phyloP scores from a whole-genome alignment of 2,888 invertebrate species.

The Lasioglossum leucozonium region DNA sequence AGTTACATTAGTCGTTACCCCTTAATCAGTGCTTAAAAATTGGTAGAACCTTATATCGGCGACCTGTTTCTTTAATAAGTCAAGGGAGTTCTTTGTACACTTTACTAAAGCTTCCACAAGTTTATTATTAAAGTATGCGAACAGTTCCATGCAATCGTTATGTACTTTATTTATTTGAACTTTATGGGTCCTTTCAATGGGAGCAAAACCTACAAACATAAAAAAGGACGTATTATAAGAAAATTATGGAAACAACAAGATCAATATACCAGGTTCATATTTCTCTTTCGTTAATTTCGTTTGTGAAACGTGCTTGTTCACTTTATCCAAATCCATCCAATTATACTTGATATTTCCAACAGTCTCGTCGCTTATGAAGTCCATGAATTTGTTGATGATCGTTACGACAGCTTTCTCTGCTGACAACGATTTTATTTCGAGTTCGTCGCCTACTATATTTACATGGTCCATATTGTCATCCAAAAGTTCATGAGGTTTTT shows the following conservation, averaged over 20 bases:
- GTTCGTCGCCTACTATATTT: slow-evolving; percentile 85
- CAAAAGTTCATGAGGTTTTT: slow-evolving; percentile 87
- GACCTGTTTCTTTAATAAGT: slow-evolving; percentile 88
- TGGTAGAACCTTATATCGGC: slow-evolving; percentile 73
- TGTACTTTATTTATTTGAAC: slow-evolving; percentile 87
- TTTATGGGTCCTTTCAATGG: slow-evolving; percentile 87
- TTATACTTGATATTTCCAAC: slow-evolving; percentile 87
- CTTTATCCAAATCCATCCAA: slow-evolving; percentile 88
- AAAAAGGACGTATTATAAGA: background rate
- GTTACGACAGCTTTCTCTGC: slow-evolving; percentile 92
- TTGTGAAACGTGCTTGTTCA: slow-evolving; percentile 87
- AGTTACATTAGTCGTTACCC: background rate
- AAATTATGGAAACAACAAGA: background rate
- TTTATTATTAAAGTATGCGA: slow-evolving; percentile 92
- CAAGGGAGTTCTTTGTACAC: slow-evolving; percentile 90
- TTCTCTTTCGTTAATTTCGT: slow-evolving; percentile 84
- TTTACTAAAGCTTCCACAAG: slow-evolving; percentile 90
- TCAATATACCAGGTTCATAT: slow-evolving; percentile 86
- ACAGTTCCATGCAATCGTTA: slow-evolving; percentile 92
- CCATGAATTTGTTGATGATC: slow-evolving; percentile 91
- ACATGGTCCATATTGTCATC: slow-evolving; percentile 87
- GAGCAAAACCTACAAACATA: slow-evolving; percentile 86
- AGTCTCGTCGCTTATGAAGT: slow-evolving; percentile 87
- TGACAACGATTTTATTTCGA: slow-evolving; percentile 87
- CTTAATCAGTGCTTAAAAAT: background rate